phyloP scores from a whole-genome alignment of 1,140 invertebrate species.

The Gonioctena quinquepunctata region DNA sequence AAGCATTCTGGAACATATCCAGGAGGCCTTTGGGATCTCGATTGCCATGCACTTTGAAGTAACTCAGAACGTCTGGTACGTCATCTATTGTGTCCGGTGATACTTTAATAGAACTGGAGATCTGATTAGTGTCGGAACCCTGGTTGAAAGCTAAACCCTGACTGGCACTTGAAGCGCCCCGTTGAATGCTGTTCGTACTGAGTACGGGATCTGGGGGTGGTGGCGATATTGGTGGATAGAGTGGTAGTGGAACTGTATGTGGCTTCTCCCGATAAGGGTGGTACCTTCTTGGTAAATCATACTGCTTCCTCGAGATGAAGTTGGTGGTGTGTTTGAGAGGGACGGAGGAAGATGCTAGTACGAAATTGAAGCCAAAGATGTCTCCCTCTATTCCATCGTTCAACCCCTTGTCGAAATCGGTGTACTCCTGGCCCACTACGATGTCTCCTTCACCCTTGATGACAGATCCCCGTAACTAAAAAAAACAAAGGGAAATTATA shows the following conservation, averaged over 20 bases:
- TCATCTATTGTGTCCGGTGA: too few species aligned
- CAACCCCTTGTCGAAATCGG: conserved; percentile 65
- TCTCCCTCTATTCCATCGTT: conserved; percentile 70
- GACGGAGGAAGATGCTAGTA: conserved; percentile 61
- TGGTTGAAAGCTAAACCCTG: neutral
- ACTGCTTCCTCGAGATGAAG: neutral
- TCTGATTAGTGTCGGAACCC: too few species aligned
- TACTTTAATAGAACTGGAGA: too few species aligned
- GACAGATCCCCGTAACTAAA: conserved; percentile 49
- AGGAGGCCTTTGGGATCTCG: neutral
- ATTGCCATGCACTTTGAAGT: neutral
- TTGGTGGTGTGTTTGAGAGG: neutral
- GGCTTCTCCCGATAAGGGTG: neutral
- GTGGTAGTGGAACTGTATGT: neutral
- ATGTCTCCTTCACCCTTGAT: conserved; percentile 65
- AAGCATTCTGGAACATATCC: neutral
- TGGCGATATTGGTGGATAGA: too few species aligned
- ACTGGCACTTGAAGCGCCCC: neutral
- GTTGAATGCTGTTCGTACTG: neutral
- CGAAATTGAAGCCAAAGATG: conserved; percentile 69
- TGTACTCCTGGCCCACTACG: conserved; percentile 69
- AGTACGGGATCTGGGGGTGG: neutral
- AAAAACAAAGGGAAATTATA: too few species aligned
- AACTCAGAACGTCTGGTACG: neutral
- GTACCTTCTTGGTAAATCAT: neutral